Conservation (phyloP, 2,888 invertebrate genomes). For the Stomorhina lunata region DNA sequence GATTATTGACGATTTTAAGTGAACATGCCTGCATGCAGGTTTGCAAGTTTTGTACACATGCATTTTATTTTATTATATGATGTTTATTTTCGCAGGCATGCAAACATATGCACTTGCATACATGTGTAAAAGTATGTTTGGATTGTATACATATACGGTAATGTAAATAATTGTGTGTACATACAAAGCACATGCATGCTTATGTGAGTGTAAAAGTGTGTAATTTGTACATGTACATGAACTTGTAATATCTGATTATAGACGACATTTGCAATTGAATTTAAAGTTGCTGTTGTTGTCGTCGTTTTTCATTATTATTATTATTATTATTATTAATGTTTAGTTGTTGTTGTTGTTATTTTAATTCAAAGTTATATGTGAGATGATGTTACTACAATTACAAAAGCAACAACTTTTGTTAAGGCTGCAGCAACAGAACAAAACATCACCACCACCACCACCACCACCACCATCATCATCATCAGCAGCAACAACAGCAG, state of each 20-base stretch:
- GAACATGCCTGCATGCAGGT: conserved; percentile 28
- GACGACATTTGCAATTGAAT: conserved; percentile 62
- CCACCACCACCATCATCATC: background rate
- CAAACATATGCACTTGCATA: background rate
- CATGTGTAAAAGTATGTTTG: background rate
- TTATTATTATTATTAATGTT: background rate
- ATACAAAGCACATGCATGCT: too few species aligned
- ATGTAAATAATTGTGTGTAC: background rate
- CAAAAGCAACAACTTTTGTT: conserved; percentile 40
- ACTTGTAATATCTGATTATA: conserved; percentile 55
- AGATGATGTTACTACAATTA: conserved; percentile 58
- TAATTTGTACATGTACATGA: too few species aligned
- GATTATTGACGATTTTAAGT: background rate
- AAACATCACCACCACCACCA: too few species aligned
- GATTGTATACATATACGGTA: background rate
- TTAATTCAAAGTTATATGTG: conserved; percentile 26
- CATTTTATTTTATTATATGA: conserved; percentile 16
- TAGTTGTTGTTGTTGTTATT: conserved; percentile 20
- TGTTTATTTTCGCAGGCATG: conserved; percentile 31
- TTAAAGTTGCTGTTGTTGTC: conserved; percentile 46
- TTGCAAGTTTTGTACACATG: conserved; percentile 42
- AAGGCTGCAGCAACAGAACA: too few species aligned
- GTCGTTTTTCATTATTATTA: background rate
- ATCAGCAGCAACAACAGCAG: conserved; percentile 22
- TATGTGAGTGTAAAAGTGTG: background rate